Base-by-base conservation (phyloP, 1,140 invertebrate genomes). In the Rhagoletis zephyria region DNA sequence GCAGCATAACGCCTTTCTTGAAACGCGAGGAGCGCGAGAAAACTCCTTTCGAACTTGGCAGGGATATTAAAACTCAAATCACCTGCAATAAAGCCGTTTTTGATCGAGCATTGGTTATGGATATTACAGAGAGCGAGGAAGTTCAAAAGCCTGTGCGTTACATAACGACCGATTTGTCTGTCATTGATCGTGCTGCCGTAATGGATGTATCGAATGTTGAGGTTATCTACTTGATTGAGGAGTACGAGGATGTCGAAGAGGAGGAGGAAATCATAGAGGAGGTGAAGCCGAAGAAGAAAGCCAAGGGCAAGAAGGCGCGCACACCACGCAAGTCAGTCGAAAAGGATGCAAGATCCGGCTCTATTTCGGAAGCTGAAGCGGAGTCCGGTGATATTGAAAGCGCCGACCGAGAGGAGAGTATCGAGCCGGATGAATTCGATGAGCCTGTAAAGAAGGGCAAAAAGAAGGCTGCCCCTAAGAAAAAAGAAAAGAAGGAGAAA, bases 201-300 rank as follows among this genome's bases (percentile, higher is more conserved):
- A 93, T 93, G 92, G 92, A 93, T 87, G 91, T 93, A 16, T 93
- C 92, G 40, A 93, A 93, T 89, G 92, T 93, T 90, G 92, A 93
- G 92, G 92, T 93, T 90, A 93, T 93, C 63, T 93, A 93, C 87
- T 90, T 93, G 4, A 90, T 93, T 4, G 92, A 93, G 88, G 92
- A 93, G 81, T 93, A 93, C 86, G 92, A 93, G 85, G 92, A 92
- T 87, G 88, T 89, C 4, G 92, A 91, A 45, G 89, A 90, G 16
- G 90, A 91, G 64, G 90, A 91, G 67, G 89, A 88, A 87, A 89
- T 91, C 61, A 88, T 91, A 2, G 90, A 92, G 74, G 91, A 93
- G 56, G 90, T 91, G 3, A 91, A 91, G 60, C 90, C 92, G 0
- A 93, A 93, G 61, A 92, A 92, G 65, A 93, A 92, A 85, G 90